Evolutionary conservation across 2,797 vertebrate species (phyloP), one percentile per base, ranked within the genome.

Genomic region (Helostoma temminkii): DNA sequence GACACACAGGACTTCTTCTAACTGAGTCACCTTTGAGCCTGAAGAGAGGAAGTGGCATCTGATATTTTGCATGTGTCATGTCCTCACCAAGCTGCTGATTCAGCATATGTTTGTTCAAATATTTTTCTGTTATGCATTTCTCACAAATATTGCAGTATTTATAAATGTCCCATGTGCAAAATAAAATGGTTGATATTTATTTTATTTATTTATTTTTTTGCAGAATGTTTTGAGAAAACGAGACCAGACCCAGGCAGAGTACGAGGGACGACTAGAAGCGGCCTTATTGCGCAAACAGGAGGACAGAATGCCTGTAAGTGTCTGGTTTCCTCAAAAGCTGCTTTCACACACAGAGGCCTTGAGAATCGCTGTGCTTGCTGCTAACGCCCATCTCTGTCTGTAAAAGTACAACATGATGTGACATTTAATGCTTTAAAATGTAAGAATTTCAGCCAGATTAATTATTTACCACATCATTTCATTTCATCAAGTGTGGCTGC

Each of bases 171-270:
- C 18, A 10, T 0, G 10, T 9, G 34, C 14, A 15, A 32, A 57
- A 30, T 37, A 12, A 58, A 53, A 19, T 2, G 0, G 4, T n/a
- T 9, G 9, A 22, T 41, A 18, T 57, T 49, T 54, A 32, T 5
- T 57, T 57, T 6, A 2, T 74, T 74, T 18, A 14, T 41, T 39
- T 18, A 18, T n/a, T 6, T 8, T 2, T 2, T 71, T 26, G 0
- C 85, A 99, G 98, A 96, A 91, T 14, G 98, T 99, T 22, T 72
- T 99, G 82, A 97, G 96, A 93, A 99, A 97, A 91, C 93, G 98
- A 77, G 98, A 99, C 87, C 96, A 98, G 76, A 96, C 96, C 66
- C 98, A 99, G 92, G 98, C 97, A 0, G 98, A 99, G 76, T 99
- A 98, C 10, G 98, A 99, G 91, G 93, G 96, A 62, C 97, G 97